Evolutionary conservation across 1,140 invertebrate species (phyloP).

Genomic region (Callitettix versicolor): DNA sequence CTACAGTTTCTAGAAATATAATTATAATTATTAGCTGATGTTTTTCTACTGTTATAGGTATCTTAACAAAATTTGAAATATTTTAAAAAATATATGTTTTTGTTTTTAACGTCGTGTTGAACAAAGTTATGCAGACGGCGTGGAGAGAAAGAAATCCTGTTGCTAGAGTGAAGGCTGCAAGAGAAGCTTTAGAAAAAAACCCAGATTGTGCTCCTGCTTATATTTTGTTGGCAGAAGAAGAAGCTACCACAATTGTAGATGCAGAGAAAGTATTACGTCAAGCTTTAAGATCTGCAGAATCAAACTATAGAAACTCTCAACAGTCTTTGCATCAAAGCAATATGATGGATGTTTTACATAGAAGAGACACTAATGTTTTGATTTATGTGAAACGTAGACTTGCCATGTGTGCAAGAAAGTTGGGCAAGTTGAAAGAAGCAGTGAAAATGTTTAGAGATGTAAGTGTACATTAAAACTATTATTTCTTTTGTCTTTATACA

Average conservation of each 20-base stretch:
- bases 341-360: constrained; percentile 65
- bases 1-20: no score
- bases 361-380: constrained; percentile 89
- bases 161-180: constrained; percentile 83
- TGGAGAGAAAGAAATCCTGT: constrained; percentile 92
- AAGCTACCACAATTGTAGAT: constrained; percentile 83
- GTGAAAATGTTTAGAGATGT: constrained; percentile 94
- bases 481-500: no score
- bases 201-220: constrained; percentile 91
- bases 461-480: constrained; percentile 26
- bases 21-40: no score
- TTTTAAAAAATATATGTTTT: no score
- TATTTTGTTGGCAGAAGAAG: constrained; percentile 92
- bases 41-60: no score
- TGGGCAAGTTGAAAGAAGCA: constrained; percentile 88
- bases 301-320: constrained; percentile 74
- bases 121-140: constrained; percentile 90
- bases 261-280: constrained; percentile 71
- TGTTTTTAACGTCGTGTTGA: no score
- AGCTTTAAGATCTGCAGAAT: constrained; percentile 79
- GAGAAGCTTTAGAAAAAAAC: constrained; percentile 82
- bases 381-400: constrained; percentile 89
- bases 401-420: constrained; percentile 92
- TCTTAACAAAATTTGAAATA: no score
- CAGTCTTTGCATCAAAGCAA: constrained; percentile 63